Evolutionary conservation across 1,140 invertebrate genomes (phyloP), one percentile per base, ranked within the genome.

Genomic region (Diachasma alloeum): DNA sequence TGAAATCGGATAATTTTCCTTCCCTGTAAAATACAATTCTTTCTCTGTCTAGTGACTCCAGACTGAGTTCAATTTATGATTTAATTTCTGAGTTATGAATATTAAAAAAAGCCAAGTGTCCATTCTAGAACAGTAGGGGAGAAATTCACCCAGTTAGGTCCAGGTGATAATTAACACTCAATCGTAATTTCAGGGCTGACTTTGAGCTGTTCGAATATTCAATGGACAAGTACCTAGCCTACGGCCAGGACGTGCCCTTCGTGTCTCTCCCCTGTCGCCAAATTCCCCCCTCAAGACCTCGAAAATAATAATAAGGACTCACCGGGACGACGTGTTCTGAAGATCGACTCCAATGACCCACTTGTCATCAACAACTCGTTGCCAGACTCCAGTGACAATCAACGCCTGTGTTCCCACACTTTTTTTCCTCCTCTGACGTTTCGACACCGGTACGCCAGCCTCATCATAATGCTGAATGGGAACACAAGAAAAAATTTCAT

Each of bases 131-230:
- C n/a, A n/a, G n/a, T n/a, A n/a, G n/a, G n/a, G n/a, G n/a, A n/a
- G n/a, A n/a, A n/a, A n/a, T n/a, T n/a, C n/a, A 31, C 1, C 9
- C 24, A n/a, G 9, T 67, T 37, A 3, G 31, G 13, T 66, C 42
- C 56, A 42, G 39, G 17, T 37, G 44, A 70, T 37, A 17, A 72
- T 48, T 74, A 17, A 9, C 44, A 0, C 11, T 36, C 19, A 75
- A 24, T 22, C 71, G 44, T 56, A 75, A 77, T 91, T 92, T 44
- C 87, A 96, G 94, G 85, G 93, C 95, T 81, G 96, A 97, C 87
- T 97, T 97, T 87, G 92, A 95, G 84, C 89, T 96, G 44, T 97
- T 96, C 88, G 94, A 94, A 83, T 97, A 96, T 82, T 93, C 93
- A 71, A 90, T 95, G 59, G 91, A 93, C 53, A 93, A 93, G 75